Conservation (phyloP, 64 coral and sea anemone genomes). For the Montipora cactus region DNA sequence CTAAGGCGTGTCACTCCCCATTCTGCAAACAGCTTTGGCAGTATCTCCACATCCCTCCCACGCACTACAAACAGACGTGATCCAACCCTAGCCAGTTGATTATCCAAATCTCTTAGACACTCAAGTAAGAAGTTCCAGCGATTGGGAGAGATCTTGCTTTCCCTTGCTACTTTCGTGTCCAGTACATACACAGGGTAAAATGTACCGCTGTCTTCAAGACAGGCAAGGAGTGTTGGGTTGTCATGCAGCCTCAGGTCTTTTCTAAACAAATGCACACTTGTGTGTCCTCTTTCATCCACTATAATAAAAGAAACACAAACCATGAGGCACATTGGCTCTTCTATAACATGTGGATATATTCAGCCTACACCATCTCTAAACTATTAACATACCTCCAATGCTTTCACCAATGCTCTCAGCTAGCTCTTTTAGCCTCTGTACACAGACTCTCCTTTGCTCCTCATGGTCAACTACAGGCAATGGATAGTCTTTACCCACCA, state of each 20-base stretch:
- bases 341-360: not conserved
- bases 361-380: not conserved
- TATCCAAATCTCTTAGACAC: conserved; percentile 55
- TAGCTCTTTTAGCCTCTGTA: conserved; percentile 49
- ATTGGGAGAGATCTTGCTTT: conserved; percentile 73
- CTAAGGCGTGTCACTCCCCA: conserved; percentile 53
- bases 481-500: conserved; percentile 79
- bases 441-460: conserved; percentile 59
- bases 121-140: conserved; percentile 81
- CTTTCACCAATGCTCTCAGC: not conserved
- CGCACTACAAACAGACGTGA: conserved; percentile 75
- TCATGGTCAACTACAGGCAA: conserved; percentile 51
- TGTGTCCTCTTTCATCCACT: conserved; percentile 18
- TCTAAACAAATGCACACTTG: conserved; percentile 81
- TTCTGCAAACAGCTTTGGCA: conserved; percentile 59
- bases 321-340: not conserved
- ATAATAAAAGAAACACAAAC: not conserved
- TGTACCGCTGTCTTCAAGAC: conserved; percentile 19
- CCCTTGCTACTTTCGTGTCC: conserved; percentile 35
- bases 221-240: conserved; percentile 72
- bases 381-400: not conserved
- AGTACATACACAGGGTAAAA: conserved; percentile 77
- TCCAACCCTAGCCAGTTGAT: conserved; percentile 41
- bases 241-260: conserved; percentile 87
- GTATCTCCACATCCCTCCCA: conserved; percentile 60